Conservation (phyloP, 92 coral and sea anemone genomes). For the Umimayanthus chanpuru region DNA sequence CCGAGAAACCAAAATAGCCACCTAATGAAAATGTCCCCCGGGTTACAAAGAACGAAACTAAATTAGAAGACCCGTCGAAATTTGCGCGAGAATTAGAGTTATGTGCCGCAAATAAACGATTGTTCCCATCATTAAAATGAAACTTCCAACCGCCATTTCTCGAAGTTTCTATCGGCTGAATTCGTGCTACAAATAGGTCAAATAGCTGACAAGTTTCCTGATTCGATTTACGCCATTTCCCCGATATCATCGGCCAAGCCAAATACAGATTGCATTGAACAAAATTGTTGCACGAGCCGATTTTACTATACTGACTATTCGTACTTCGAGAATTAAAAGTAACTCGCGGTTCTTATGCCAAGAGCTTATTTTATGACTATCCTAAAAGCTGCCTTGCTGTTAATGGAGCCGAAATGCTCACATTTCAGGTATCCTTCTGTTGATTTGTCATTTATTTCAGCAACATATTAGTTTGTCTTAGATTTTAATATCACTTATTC, state of each 20-base stretch:
- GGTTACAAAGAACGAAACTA: background rate
- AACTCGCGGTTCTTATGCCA: background rate
- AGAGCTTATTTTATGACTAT: background rate
- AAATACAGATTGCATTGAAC: too few relatives aligned
- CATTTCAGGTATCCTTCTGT: background rate
- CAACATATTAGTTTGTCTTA: background rate
- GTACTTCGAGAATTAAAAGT: background rate
- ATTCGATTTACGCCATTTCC: background rate
- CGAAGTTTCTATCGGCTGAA: background rate
- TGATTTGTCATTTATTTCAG: background rate
- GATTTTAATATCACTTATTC: background rate
- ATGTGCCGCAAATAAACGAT: background rate
- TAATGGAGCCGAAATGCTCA: background rate
- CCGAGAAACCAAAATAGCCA: background rate
- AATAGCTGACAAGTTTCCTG: too few relatives aligned
- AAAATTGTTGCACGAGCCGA: too few relatives aligned
- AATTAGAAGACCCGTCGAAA: background rate
- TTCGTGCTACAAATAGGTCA: background rate
- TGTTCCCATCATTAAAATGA: background rate
- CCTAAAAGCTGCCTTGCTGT: background rate
- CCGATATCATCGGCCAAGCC: background rate
- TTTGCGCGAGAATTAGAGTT: background rate
- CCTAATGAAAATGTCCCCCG: constrained; percentile 1
- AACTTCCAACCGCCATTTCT: background rate
- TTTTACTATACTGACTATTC: background rate